Evolutionary conservation across 1,140 invertebrate genomes (phyloP).

Genomic region (Mycetomoellerius zeteki): DNA sequence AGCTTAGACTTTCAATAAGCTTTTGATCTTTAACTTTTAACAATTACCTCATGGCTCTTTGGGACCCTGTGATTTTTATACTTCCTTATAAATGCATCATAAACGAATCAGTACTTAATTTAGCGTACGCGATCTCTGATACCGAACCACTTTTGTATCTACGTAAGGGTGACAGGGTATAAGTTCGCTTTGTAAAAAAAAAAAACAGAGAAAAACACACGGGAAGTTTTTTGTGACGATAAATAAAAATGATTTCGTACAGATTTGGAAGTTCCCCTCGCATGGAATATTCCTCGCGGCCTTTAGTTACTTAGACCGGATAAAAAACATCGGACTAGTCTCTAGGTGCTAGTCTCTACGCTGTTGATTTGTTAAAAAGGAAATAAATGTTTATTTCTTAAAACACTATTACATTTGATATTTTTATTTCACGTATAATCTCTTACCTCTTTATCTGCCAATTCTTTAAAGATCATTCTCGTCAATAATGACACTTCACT

Average conservation of each 20-base stretch:
- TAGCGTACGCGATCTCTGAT: slow-evolving; percentile 18
- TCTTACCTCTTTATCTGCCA: background rate
- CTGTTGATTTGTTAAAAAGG: slow-evolving; percentile 77
- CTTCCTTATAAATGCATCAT: slow-evolving; percentile 32
- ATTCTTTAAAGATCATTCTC: background rate
- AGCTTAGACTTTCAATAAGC: slow-evolving; percentile 23
- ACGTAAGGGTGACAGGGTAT: slow-evolving; percentile 49
- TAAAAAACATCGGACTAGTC: slow-evolving; percentile 69
- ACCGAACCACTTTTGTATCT: slow-evolving; percentile 33
- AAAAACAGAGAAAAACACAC: slow-evolving; percentile 6
- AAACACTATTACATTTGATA: slow-evolving; percentile 48
- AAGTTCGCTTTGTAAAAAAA: slow-evolving; percentile 22
- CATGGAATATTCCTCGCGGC: slow-evolving; percentile 73
- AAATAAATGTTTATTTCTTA: slow-evolving; percentile 79
- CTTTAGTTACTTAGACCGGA: slow-evolving; percentile 73
- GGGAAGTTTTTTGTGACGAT: background rate
- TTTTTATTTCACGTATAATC: slow-evolving; percentile 1
- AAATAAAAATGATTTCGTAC: slow-evolving; percentile 54
- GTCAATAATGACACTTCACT: background rate
- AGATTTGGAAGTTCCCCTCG: slow-evolving; percentile 71
- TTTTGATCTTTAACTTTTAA: slow-evolving; percentile 9
- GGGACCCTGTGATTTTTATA: slow-evolving; percentile 49
- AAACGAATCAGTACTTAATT: slow-evolving; percentile 38
- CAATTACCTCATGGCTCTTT: slow-evolving; percentile 20
- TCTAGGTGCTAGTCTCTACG: slow-evolving; percentile 74